Conservation (phyloP, 2,797 vertebrate genomes). For the Enteromius radiatus region DNA sequence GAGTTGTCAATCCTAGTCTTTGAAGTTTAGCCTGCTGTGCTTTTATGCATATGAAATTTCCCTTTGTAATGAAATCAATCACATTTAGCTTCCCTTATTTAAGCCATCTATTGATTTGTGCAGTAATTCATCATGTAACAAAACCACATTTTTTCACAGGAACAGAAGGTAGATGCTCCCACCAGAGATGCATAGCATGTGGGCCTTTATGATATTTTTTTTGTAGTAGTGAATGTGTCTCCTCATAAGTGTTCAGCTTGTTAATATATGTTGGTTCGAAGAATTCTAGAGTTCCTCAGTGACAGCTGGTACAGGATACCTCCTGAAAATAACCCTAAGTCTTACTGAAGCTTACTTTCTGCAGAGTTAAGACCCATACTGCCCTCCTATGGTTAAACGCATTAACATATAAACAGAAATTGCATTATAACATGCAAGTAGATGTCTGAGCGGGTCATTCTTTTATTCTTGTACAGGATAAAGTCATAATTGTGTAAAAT, state of each 20-base stretch:
- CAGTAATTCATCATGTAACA: background rate
- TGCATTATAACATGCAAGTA: background rate
- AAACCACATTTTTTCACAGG: background rate
- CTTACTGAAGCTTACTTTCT: slow-evolving; percentile 3
- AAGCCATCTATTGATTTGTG: background rate
- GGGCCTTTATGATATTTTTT: background rate
- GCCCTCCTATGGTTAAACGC: slow-evolving; percentile 65
- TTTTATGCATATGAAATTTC: background rate
- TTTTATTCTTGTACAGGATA: background rate
- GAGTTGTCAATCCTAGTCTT: slow-evolving; percentile 4
- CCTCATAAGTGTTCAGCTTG: background rate
- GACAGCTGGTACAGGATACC: slow-evolving; percentile 67
- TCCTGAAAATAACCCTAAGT: slow-evolving; percentile 67
- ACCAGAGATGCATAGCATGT: background rate
- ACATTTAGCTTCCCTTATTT: background rate
- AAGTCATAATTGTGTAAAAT: background rate
- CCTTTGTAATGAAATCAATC: background rate
- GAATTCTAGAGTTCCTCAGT: slow-evolving; percentile 67
- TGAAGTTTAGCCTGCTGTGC: background rate
- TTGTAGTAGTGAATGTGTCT: slow-evolving; percentile 2
- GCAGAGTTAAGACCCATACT: slow-evolving; percentile 59
- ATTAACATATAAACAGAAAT: slow-evolving; percentile 2
- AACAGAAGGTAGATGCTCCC: slow-evolving; percentile 6
- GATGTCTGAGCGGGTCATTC: background rate
- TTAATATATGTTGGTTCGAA: slow-evolving; percentile 28